Percentiles rank a stretch among this genome's conserved stretches.
phyloP scores from a whole-genome alignment of 2,113 vertebrate genomes.

The Solenodon paradoxus region DNA sequence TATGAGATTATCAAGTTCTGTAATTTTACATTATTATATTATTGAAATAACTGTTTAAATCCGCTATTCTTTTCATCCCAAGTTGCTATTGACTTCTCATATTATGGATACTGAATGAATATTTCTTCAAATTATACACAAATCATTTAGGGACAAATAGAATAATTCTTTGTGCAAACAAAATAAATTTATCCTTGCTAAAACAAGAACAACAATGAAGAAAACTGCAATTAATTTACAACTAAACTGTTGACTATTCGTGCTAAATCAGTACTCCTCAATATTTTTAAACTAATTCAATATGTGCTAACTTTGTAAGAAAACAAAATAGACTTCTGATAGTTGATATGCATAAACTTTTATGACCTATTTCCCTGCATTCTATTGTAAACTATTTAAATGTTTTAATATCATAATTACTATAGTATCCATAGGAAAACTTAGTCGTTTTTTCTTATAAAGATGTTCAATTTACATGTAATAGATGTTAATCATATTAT shows the following conservation, averaged over 20 bases:
- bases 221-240: neutral
- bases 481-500: too few relatives aligned
- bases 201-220: constrained; percentile 1
- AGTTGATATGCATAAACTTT: too few relatives aligned
- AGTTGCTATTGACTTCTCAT: neutral
- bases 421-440: neutral
- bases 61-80: neutral
- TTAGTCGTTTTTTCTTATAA: neutral
- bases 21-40: constrained; percentile 64
- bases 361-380: neutral
- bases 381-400: neutral
- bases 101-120: neutral
- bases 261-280: neutral
- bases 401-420: neutral
- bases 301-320: neutral
- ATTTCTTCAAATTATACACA: neutral
- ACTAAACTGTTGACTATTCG: neutral
- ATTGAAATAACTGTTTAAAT: constrained; percentile 65
- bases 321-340: neutral
- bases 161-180: neutral
- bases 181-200: neutral
- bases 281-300: neutral
- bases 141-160: neutral
- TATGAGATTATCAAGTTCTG: constrained; percentile 58
- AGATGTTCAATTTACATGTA: neutral